These are phyloP conservation scores for Thereva unica DNA, from an alignment of 2,888 invertebrate genomes.

Conservation along the genomic window DNA sequence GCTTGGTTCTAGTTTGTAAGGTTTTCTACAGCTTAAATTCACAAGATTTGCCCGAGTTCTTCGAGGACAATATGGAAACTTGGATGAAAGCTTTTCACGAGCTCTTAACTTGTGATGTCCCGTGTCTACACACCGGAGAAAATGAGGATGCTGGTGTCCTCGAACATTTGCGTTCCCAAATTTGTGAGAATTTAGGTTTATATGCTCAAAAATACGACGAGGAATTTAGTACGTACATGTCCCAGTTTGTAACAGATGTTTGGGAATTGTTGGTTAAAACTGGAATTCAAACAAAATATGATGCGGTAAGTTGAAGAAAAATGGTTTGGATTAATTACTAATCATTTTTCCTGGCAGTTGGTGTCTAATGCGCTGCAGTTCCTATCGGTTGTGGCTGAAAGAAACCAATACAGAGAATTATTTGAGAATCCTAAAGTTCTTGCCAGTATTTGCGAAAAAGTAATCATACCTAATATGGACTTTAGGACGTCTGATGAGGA, in stretches of 20 bases:
- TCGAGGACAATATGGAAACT: conserved; percentile 93
- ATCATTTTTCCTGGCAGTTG: conserved; percentile 65
- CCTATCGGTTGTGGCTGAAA: conserved; percentile 90
- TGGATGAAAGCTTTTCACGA: conserved; percentile 94
- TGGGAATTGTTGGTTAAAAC: conserved; percentile 90
- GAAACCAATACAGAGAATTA: conserved; percentile 81
- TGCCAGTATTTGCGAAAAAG: conserved; percentile 92
- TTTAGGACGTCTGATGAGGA: conserved; percentile 95
- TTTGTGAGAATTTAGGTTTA: conserved; percentile 92
- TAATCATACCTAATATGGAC: conserved; percentile 98
- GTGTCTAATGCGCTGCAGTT: conserved; percentile 96
- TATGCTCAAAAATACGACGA: conserved; percentile 99
- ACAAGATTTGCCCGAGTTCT: conserved; percentile 98
- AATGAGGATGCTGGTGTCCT: conserved; percentile 86
- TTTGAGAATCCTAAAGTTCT: conserved; percentile 88
- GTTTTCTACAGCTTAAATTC: conserved; percentile 97
- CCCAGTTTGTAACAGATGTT: conserved; percentile 89
- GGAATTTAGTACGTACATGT: conserved; percentile 89
- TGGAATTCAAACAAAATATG: conserved; percentile 84
- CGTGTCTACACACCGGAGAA: conserved; percentile 75
- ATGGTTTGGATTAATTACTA: neutral
- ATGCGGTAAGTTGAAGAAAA: conserved; percentile 67
- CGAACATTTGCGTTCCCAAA: conserved; percentile 90
- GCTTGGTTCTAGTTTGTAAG: conserved; percentile 85
- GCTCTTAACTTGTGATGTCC: conserved; percentile 78